A percentile compares a stretch with the other conserved stretches of the same genome.
Conservation (phyloP, 2,888 invertebrate species). For the Orthonevra nobilis region DNA sequence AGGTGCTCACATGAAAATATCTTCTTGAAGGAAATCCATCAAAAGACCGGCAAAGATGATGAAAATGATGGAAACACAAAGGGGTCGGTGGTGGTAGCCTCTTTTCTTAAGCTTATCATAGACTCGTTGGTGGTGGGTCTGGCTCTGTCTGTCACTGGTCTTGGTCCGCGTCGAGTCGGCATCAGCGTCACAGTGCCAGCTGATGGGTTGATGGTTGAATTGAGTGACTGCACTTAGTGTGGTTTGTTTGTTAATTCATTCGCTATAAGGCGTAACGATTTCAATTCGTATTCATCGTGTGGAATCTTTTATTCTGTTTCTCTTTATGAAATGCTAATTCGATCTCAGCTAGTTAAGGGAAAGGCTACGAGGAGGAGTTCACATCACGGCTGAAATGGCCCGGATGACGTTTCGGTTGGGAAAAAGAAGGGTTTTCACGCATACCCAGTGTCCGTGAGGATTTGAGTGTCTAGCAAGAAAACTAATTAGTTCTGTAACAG, state of each 20-base stretch:
- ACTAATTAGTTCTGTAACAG: constrained; percentile 52
- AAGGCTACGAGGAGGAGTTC: constrained; percentile 58
- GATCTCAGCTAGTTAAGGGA: constrained; percentile 60
- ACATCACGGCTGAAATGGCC: constrained; percentile 37
- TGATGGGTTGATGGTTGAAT: constrained; percentile 49
- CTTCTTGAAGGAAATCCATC: constrained; percentile 66
- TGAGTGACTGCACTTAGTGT: constrained; percentile 68
- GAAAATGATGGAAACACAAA: constrained; percentile 46
- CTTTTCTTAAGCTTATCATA: constrained; percentile 29
- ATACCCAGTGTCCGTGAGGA: constrained; percentile 22
- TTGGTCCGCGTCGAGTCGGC: background rate
- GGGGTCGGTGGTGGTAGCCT: constrained; percentile 10
- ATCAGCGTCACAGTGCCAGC: constrained; percentile 25
- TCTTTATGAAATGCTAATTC: constrained; percentile 67
- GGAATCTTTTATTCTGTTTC: constrained; percentile 46
- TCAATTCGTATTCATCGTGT: constrained; percentile 49
- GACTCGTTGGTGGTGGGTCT: constrained; percentile 13
- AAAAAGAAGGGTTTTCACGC: constrained; percentile 29
- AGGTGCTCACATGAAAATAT: constrained; percentile 61
- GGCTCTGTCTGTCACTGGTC: constrained; percentile 21
- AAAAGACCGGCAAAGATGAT: constrained; percentile 57
- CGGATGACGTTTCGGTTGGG: constrained; percentile 8
- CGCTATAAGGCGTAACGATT: constrained; percentile 67
- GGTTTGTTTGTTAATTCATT: constrained; percentile 68
- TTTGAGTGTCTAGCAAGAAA: constrained; percentile 24